Evolutionary conservation across 2,113 vertebrate species (phyloP), one percentile per base, ranked within the genome.

Genomic region (Rhinoptilus africanus): DNA sequence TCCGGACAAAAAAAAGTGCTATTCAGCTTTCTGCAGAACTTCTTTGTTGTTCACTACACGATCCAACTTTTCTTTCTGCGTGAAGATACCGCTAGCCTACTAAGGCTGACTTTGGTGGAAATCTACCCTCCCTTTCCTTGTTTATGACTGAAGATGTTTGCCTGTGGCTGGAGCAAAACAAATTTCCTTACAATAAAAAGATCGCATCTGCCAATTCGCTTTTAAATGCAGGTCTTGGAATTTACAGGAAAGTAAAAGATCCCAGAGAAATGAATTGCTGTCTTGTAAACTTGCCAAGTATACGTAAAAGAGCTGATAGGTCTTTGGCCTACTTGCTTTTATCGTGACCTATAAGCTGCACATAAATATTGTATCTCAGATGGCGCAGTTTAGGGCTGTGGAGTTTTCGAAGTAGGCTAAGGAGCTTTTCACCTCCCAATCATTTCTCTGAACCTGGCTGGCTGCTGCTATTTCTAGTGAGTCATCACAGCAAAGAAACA

Each of bases 271-370:
- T 6, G 30, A 86, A 85, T 78, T 78, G 68, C 39, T 95, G 86
- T 79, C 66, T 85, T 89, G 81, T 19, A 93, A 76, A 24, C 53
- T 73, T 76, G 87, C 93, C 96, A 96, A 92, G 53, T 16, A 10
- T 12, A 64, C 32, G 48, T 93, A 77, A 95, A 94, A 80, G 54
- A 22, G 66, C 66, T 88, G 93, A 93, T 93, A 78, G 23, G 39
- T 92, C 93, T 88, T 89, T 95, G 92, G 89, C 87, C 74, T 88
- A 47, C 53, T 76, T 48, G 30, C 23, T 91, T 84, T 93, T 45
- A 16, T 66, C 73, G 81, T 92, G 73, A 84, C 72, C 88, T 89
- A 14, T 20, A 66, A 56, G 48, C 80, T 93, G 43, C 28, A 45
- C 21, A 5, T 43, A 78, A 81, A 48, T 48, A 39, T 39, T 23